Evolutionary conservation across 1,140 invertebrate species (phyloP), one percentile per base, ranked within the genome.

Genomic region (Geopemphigus sp.): DNA sequence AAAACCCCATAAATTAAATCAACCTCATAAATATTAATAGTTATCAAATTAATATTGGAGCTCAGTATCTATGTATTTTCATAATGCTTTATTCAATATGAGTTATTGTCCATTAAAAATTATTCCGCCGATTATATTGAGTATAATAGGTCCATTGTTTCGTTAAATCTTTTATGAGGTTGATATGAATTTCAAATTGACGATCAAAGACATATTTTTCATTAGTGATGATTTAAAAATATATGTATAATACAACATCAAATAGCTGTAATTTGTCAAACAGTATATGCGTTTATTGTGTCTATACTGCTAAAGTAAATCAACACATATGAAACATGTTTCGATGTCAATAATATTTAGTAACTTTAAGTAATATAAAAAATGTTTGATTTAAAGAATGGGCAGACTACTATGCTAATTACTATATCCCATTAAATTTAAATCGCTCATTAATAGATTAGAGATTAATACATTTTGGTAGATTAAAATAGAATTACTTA

Each of bases 101-200:
- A 50, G 4, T 12, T 50, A 72, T 70, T 22, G 24, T 72, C 10
- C 14, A 54, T n/a, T 29, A 29, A 29, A 54, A 53, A 53, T 24
- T 72, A 78, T 63, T 63, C 74, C 39, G 47, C 57, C 39, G 57
- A 78, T 14, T 78, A 39, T 61, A 47, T 47, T n/a, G 29, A 45
- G 39, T 59, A 78, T 10, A 78, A 45, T 78, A 76, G 39, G 26
- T 59, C 8, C 11, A 29, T 54, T 29, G 22, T 54, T 5, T 45
- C 2, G 17, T 26, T 26, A 19, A 15, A n/a, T 56, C 2, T 59
- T 63, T 26, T 78, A 63, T 72, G 73, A 76, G 73, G 56, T 76
- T 61, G 57, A 22, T 76, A 47, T 50, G 57, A 10, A 47, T 76
- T 76, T 76, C 73, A 61, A 61, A 76, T 61, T n/a, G 47, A 17